These are phyloP conservation scores for Mimumesa dahlbomi DNA, from an alignment of 2,888 invertebrate species.

Conservation along the genomic window DNA sequence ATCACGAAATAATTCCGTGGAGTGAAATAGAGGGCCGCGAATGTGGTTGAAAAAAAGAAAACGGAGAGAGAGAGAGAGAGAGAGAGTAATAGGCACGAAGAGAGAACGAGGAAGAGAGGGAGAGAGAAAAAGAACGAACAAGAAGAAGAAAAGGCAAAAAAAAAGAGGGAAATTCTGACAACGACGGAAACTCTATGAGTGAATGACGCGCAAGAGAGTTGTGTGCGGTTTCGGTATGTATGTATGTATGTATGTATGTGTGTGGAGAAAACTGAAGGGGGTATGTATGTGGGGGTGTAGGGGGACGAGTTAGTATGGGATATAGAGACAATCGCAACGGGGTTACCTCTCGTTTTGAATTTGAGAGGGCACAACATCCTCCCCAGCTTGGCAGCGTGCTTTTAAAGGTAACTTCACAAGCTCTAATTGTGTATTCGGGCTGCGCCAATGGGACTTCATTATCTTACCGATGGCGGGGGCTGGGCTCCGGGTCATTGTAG, in stretches of 20 bases:
- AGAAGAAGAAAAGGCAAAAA: slow-evolving; percentile 8
- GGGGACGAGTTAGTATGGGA: slow-evolving; percentile 1
- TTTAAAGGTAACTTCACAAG: slow-evolving; percentile 38
- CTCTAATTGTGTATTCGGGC: slow-evolving; percentile 50
- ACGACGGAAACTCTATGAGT: slow-evolving; percentile 28
- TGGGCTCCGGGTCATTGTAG: slow-evolving; percentile 6
- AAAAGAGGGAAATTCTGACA: slow-evolving; percentile 32
- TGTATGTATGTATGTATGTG: no score
- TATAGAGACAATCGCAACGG: slow-evolving; percentile 40
- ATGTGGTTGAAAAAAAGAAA: neutral
- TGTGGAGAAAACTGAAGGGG: no score
- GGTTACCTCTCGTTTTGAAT: slow-evolving; percentile 31
- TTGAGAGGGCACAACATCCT: slow-evolving; percentile 29
- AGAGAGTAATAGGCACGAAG: slow-evolving; percentile 10
- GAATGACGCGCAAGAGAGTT: slow-evolving; percentile 31
- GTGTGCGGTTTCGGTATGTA: neutral
- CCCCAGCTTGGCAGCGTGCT: slow-evolving; percentile 12
- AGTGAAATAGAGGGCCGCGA: no score
- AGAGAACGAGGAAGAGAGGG: neutral
- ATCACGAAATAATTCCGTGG: slow-evolving; percentile 4
- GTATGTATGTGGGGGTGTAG: no score
- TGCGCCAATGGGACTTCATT: slow-evolving; percentile 51
- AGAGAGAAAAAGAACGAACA: slow-evolving; percentile 16
- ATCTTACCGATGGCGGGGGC: slow-evolving; percentile 53
- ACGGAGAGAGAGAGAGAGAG: neutral